Evolutionary conservation across 2,113 vertebrate species (phyloP).

Genomic region (Sigmodon hispidus): DNA sequence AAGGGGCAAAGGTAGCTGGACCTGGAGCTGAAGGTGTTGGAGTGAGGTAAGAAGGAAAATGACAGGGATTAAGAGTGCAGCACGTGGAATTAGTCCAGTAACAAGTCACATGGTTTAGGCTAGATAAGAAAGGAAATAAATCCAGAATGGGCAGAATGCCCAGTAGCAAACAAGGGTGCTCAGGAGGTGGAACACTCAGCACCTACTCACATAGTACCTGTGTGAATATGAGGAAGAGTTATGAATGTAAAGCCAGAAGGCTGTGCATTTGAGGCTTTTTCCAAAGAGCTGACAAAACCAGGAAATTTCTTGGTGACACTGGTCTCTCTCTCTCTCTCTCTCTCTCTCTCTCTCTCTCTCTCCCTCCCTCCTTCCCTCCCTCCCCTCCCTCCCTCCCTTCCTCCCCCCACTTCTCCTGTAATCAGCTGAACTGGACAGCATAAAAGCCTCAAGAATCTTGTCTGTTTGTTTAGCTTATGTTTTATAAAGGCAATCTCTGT

Average conservation of each 20-base stretch:
- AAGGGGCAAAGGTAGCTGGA: background rate
- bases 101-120: background rate
- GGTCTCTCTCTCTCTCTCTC: background rate
- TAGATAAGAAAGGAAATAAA: constrained; percentile 33
- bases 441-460: background rate
- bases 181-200: background rate
- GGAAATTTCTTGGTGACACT: background rate
- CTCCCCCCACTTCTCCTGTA: background rate
- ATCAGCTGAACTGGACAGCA: background rate
- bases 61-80: background rate
- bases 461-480: constrained; percentile 22
- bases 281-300: background rate
- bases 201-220: background rate
- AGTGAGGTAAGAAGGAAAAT: background rate
- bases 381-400: too few relatives aligned
- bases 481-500: background rate
- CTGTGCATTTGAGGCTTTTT: background rate
- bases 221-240: background rate
- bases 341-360: too few relatives aligned
- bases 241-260: background rate
- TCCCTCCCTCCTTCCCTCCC: background rate
- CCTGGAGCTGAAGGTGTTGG: background rate
- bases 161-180: constrained; percentile 26
- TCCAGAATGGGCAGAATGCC: constrained; percentile 31
- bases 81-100: constrained; percentile 10